Evolutionary conservation across 2,797 vertebrate species (phyloP).

Genomic region (Miichthys miiuy): DNA sequence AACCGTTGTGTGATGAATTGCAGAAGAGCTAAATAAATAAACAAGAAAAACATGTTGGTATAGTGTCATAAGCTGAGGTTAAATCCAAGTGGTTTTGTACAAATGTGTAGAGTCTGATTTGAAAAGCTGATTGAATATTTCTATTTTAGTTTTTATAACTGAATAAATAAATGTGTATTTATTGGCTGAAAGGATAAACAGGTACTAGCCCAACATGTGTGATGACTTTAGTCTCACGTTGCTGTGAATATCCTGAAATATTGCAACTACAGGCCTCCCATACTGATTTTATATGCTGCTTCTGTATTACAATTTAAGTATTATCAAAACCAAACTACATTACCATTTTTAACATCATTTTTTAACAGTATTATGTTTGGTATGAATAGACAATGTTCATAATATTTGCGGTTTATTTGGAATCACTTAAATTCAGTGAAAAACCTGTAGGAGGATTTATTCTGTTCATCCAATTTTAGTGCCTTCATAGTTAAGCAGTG

Average conservation of each 20-base stretch:
- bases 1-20: constrained; percentile 33
- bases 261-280: background rate
- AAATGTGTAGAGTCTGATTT: constrained; percentile 1
- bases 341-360: background rate
- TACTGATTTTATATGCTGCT: background rate
- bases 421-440: constrained; percentile 7
- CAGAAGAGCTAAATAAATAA: constrained; percentile 3
- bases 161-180: background rate
- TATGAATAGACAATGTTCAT: background rate
- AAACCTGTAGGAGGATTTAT: constrained; percentile 9
- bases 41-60: background rate
- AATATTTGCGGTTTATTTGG: constrained; percentile 1
- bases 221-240: background rate
- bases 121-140: background rate
- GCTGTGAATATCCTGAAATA: background rate
- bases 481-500: background rate
- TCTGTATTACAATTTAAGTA: background rate
- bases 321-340: background rate
- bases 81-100: background rate
- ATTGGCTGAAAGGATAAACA: background rate
- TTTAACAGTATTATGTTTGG: background rate
- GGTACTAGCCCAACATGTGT: background rate
- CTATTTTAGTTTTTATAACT: background rate
- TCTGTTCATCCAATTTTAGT: constrained; percentile 1
- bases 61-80: constrained; percentile 1